A percentile compares a stretch with the other conserved stretches of the same genome.
Evolutionary conservation across 2,888 invertebrate species (phyloP).

Genomic region (Congeria kusceri): DNA sequence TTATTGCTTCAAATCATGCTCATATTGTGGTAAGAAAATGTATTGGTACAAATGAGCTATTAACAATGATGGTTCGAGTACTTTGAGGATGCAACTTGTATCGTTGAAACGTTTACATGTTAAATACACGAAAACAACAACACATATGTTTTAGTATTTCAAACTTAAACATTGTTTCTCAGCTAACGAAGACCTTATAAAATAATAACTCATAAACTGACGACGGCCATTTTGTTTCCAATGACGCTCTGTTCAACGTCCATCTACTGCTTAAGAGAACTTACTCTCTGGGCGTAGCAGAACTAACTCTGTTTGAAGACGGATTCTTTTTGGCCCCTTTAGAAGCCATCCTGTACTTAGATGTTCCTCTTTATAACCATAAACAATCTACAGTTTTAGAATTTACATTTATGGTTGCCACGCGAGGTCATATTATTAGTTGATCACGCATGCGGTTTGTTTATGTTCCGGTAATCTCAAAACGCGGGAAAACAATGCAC

Average conservation of each 20-base stretch:
- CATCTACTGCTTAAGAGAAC: neutral
- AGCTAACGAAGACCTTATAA: no score
- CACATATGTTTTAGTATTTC: no score
- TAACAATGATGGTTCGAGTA: no score
- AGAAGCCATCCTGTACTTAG: conserved; percentile 69
- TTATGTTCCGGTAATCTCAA: conserved; percentile 47
- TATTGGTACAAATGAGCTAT: no score
- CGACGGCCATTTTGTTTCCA: conserved; percentile 80
- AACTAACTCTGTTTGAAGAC: conserved; percentile 75
- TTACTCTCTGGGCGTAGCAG: conserved; percentile 81
- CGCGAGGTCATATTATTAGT: conserved; percentile 55
- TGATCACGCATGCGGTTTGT: conserved; percentile 58
- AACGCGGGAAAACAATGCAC: conserved; percentile 48
- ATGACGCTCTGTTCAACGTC: conserved; percentile 53
- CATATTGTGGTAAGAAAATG: no score
- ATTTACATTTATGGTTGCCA: conserved; percentile 63
- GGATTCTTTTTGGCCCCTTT: conserved; percentile 77
- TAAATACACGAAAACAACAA: no score
- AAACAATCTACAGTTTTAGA: conserved; percentile 21
- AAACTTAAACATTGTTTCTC: no score
- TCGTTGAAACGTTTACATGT: no score
- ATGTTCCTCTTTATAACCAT: conserved; percentile 9
- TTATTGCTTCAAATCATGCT: no score
- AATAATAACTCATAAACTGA: no score
- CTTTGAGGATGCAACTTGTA: no score